Conservation (phyloP, 1,140 invertebrate species). For the Halyomorpha halys region DNA sequence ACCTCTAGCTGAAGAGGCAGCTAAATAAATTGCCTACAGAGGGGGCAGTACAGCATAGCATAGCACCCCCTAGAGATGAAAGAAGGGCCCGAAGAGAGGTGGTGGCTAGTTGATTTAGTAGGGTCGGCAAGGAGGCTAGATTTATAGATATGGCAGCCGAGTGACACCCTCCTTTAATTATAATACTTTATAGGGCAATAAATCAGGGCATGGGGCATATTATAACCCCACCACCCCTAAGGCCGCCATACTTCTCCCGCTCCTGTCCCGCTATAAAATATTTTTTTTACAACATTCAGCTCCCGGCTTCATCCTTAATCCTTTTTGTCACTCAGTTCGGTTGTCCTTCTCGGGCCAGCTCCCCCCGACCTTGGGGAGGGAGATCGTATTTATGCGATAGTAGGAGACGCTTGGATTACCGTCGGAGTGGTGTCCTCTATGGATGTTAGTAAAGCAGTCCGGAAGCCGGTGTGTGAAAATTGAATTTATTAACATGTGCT, state of each 20-base stretch:
- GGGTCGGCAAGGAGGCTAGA: constrained; percentile 15
- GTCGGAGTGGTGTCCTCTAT: too few relatives aligned
- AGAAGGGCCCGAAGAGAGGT: constrained; percentile 10
- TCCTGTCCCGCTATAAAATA: background rate
- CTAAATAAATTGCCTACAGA: background rate
- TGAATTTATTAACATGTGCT: too few relatives aligned
- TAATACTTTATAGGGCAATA: constrained; percentile 31
- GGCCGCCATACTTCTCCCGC: background rate
- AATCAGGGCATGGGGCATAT: constrained; percentile 28
- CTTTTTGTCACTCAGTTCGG: background rate
- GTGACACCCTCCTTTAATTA: constrained; percentile 29
- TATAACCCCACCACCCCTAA: constrained; percentile 23
- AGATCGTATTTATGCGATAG: too few relatives aligned
- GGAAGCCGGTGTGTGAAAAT: too few relatives aligned
- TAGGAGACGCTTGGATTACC: too few relatives aligned
- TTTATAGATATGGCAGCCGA: constrained; percentile 29
- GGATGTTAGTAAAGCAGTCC: too few relatives aligned
- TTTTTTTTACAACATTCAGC: constrained; percentile 26
- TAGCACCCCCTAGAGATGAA: background rate
- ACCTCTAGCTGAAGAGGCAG: too few relatives aligned
- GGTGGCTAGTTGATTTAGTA: constrained; percentile 16
- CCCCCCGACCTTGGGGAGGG: too few relatives aligned
- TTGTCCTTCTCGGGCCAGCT: background rate
- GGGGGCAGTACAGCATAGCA: background rate
- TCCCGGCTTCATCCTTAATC: constrained; percentile 15